These are phyloP conservation scores for Bos javanicus DNA, from an alignment of 2,113 vertebrate genomes.

Conservation along the genomic window DNA sequence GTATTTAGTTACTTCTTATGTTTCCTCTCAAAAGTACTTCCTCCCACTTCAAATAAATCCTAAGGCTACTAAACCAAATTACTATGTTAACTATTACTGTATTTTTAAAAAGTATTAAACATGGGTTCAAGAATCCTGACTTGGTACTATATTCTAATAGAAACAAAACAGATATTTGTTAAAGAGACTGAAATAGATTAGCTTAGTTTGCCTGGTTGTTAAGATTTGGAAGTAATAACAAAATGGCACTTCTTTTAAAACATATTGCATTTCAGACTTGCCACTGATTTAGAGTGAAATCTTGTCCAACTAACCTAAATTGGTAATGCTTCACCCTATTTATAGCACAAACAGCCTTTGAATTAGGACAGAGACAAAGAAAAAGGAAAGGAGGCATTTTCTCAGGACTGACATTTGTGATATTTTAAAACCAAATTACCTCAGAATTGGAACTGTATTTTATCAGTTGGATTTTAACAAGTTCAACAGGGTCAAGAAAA, in stretches of 20 bases:
- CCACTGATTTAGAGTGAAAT: not conserved
- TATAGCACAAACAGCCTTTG: not conserved
- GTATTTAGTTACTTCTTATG: not conserved
- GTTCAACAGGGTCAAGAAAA: not conserved
- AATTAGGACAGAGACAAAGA: conserved; percentile 9
- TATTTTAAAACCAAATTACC: not conserved
- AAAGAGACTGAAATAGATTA: not conserved
- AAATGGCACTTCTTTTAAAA: not conserved
- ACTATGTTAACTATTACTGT: not conserved
- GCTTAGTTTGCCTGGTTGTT: not conserved
- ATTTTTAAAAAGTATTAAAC: not conserved
- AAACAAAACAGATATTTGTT: not conserved
- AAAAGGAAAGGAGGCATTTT: not conserved
- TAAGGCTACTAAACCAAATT: not conserved
- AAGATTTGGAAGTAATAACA: not conserved
- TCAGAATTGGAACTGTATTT: not conserved
- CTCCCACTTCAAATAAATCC: not conserved
- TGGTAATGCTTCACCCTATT: not conserved
- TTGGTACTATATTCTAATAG: not conserved
- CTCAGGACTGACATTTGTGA: not conserved
- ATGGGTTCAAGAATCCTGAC: not conserved
- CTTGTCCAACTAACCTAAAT: not conserved
- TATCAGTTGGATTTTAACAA: conserved; percentile 1
- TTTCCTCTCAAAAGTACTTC: not conserved
- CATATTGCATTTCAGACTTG: not conserved